phyloP scores from a whole-genome alignment of 2,113 vertebrate genomes.

The Megatriorchis doriae region DNA sequence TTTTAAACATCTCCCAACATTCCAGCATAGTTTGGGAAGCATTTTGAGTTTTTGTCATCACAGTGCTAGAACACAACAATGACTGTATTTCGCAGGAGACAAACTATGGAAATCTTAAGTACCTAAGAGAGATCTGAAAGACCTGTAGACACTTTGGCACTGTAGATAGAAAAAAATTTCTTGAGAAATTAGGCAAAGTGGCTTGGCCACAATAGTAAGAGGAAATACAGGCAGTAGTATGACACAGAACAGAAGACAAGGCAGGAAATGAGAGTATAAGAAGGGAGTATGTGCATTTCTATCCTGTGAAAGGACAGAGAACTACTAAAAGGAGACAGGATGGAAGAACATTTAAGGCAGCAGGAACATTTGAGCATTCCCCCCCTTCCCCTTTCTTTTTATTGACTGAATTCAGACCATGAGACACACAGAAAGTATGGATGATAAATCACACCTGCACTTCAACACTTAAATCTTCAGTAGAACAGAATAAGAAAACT shows the following conservation, averaged over 20 bases:
- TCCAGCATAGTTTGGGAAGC: not conserved
- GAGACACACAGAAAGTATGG: not conserved
- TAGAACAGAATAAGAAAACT: not conserved
- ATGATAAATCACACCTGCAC: not conserved
- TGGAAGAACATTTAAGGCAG: not conserved
- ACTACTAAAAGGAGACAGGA: not conserved
- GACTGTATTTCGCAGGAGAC: not conserved
- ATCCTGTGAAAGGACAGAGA: not conserved
- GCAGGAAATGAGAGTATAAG: not conserved
- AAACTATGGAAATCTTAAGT: not conserved
- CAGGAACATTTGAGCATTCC: not conserved
- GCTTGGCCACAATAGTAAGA: not conserved
- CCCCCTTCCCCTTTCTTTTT: not conserved
- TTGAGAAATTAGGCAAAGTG: conserved; percentile 2
- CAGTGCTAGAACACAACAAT: not conserved
- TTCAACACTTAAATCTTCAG: not conserved
- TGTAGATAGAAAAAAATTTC: not conserved
- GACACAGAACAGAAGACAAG: not conserved
- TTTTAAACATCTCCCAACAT: not conserved
- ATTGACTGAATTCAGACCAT: not conserved
- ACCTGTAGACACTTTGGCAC: not conserved
- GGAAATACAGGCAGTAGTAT: conserved; percentile 18
- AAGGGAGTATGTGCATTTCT: not conserved
- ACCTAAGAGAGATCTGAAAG: not conserved
- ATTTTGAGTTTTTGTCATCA: not conserved